Conservation (phyloP, 2,797 vertebrate genomes). For the Iguana delicatissima region DNA sequence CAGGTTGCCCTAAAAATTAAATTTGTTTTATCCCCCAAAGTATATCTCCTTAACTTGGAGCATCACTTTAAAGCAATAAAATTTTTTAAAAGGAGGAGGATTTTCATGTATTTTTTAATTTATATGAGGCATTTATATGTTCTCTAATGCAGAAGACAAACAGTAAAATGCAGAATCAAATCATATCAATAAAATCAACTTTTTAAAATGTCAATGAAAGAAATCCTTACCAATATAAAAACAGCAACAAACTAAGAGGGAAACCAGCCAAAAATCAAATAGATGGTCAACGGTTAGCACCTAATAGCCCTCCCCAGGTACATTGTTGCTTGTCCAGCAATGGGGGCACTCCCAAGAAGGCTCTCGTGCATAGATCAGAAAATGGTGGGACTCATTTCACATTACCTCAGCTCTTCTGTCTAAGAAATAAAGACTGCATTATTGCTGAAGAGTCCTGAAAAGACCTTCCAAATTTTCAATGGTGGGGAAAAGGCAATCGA, state of each 20-base stretch:
- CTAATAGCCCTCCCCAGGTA: background rate
- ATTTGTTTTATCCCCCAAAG: no score
- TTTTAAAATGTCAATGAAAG: background rate
- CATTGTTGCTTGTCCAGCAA: background rate
- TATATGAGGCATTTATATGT: background rate
- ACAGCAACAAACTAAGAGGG: background rate
- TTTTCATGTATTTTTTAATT: background rate
- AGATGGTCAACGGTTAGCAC: background rate
- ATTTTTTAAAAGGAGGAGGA: background rate
- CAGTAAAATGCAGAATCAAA: background rate
- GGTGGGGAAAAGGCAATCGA: no score
- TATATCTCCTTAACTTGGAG: no score
- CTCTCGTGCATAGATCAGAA: background rate
- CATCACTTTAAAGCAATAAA: background rate
- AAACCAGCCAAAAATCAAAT: background rate
- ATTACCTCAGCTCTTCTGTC: no score
- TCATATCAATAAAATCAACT: background rate
- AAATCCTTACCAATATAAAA: background rate
- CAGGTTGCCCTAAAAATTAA: no score
- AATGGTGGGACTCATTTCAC: no score
- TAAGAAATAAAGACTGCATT: no score
- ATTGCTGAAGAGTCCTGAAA: no score
- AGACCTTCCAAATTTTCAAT: no score
- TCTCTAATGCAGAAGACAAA: background rate
- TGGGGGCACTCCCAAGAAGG: background rate